Percentiles rank a stretch among this genome's conserved stretches.
These are phyloP conservation scores for Xerus inauris DNA, from an alignment of 2,113 vertebrate genomes.

Conservation along the genomic window DNA sequence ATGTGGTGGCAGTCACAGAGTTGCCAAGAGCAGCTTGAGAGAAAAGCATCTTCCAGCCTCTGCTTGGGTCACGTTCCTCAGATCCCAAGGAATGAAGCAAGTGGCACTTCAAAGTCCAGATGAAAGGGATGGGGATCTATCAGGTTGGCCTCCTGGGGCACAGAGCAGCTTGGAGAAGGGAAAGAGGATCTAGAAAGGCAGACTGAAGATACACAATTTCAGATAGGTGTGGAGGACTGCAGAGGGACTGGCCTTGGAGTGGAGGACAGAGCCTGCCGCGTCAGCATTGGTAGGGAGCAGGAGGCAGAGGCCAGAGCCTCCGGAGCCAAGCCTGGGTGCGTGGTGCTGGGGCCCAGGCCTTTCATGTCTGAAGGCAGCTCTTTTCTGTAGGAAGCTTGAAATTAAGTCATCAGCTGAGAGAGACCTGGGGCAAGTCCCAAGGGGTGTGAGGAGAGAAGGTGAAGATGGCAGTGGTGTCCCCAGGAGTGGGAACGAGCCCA, in stretches of 20 bases:
- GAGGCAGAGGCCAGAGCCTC: not conserved
- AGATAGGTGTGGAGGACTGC: fast-evolving
- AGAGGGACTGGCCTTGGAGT: not conserved
- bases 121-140: not conserved
- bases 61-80: not conserved
- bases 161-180: not conserved
- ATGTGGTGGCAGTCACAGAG: not conserved
- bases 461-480: not conserved
- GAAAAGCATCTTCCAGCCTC: not conserved
- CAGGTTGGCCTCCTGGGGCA: not conserved
- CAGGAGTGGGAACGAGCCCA: not conserved
- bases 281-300: not conserved
- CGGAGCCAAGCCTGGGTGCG: not conserved
- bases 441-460: not conserved
- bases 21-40: not conserved
- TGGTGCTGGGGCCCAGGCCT: not conserved
- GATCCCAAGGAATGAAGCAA: not conserved
- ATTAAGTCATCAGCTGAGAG: not conserved
- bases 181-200: not conserved
- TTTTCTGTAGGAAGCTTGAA: not conserved
- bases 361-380: not conserved
- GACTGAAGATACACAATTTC: fast-evolving
- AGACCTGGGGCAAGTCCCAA: not conserved
- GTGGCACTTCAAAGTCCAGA: not conserved
- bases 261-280: not conserved